Evolutionary conservation across 1,140 invertebrate species (phyloP).

Genomic region (Heliconius nattereri): DNA sequence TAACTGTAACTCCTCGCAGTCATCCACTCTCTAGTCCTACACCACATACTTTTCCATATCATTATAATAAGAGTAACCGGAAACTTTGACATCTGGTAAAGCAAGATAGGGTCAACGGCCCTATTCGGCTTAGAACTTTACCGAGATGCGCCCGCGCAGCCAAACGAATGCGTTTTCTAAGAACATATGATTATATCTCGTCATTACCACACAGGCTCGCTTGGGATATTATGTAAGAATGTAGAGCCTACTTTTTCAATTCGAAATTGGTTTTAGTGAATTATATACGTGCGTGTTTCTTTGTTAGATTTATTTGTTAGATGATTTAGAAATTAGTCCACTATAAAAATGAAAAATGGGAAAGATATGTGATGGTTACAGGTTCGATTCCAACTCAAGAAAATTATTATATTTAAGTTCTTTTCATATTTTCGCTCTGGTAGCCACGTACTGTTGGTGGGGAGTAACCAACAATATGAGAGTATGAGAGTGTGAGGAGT

Average conservation of each 20-base stretch:
- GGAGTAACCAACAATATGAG: no score
- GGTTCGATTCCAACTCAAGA: no score
- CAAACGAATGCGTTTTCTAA: constrained; percentile 39
- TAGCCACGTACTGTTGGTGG: no score
- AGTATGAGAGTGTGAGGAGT: no score
- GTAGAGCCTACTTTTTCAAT: background rate
- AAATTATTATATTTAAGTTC: no score
- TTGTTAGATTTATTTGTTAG: background rate
- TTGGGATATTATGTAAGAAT: constrained; percentile 7
- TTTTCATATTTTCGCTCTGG: no score
- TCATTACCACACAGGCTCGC: constrained; percentile 16
- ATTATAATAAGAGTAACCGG: constrained; percentile 44
- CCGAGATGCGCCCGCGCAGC: constrained; percentile 43
- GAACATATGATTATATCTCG: constrained; percentile 31
- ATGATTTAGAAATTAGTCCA: background rate
- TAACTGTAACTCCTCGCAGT: constrained; percentile 6
- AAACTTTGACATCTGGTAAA: constrained; percentile 41
- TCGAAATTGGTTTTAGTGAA: background rate
- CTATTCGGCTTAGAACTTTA: constrained; percentile 39
- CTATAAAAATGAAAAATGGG: background rate
- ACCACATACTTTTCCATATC: constrained; percentile 39
- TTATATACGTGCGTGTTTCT: background rate
- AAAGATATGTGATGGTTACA: background rate
- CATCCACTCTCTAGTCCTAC: constrained; percentile 14
- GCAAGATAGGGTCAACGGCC: constrained; percentile 40